These are phyloP conservation scores for Dunckerocampus dactyliophorus DNA, from an alignment of 2,113 vertebrate genomes.

Conservation along the genomic window DNA sequence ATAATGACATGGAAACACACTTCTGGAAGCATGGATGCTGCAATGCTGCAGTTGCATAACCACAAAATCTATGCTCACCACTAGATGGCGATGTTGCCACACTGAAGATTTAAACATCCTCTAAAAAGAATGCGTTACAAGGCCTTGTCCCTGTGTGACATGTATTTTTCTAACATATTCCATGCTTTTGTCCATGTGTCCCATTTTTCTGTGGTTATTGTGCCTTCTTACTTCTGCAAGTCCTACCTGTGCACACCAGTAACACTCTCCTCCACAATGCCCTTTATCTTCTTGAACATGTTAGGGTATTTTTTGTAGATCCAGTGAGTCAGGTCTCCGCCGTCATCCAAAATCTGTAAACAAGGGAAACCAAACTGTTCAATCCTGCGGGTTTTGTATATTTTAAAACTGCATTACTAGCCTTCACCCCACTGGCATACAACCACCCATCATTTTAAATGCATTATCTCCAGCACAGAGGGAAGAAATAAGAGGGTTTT, in stretches of 20 bases:
- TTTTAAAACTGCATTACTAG: too few species aligned
- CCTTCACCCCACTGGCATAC: too few species aligned
- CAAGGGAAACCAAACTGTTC: background rate
- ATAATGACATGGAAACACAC: too few species aligned
- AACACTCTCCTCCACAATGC: constrained; percentile 97
- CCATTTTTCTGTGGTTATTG: background rate
- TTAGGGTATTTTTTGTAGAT: constrained; percentile 99
- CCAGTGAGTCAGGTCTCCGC: constrained; percentile 97
- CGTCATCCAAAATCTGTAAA: constrained; percentile 91
- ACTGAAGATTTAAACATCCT: background rate
- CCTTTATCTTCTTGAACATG: constrained; percentile 99
- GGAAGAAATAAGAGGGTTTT: background rate
- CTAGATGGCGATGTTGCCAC: constrained; percentile 58
- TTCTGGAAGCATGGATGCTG: background rate
- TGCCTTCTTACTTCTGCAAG: too few species aligned
- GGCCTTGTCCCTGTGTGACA: too few species aligned
- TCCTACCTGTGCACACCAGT: constrained; percentile 94
- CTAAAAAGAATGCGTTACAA: too few species aligned
- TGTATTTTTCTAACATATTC: too few species aligned
- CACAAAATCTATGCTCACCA: constrained; percentile 29
- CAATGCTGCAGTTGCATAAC: background rate
- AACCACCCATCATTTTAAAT: background rate
- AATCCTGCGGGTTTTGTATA: too few species aligned
- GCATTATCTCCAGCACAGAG: background rate
- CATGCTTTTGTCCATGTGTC: background rate